Percentiles rank a stretch among this genome's conserved stretches.
Evolutionary conservation across 2,888 invertebrate genomes (phyloP).

Genomic region (Pilophorus perplexus): DNA sequence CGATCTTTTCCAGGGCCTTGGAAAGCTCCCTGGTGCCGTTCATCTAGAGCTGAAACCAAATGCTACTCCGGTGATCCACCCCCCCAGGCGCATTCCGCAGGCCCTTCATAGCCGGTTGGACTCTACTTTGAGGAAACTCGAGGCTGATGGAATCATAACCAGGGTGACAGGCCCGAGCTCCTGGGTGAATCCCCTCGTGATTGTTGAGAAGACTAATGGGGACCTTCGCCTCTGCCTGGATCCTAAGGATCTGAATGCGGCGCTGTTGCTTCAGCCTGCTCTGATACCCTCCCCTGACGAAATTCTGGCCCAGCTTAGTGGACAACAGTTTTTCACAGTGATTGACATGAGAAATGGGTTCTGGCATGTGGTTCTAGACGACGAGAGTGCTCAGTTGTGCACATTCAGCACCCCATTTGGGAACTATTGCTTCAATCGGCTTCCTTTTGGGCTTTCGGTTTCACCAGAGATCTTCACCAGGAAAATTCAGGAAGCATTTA

Average conservation of each 20-base stretch:
- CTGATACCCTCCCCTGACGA: slow-evolving; percentile 46
- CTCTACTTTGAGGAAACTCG: slow-evolving; percentile 43
- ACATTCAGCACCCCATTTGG: slow-evolving; percentile 48
- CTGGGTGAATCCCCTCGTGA: slow-evolving; percentile 47
- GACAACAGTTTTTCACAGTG: slow-evolving; percentile 43
- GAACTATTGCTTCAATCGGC: slow-evolving; percentile 35
- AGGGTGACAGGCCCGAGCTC: slow-evolving; percentile 46
- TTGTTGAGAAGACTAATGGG: slow-evolving; percentile 45
- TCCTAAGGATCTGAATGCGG: slow-evolving; percentile 46
- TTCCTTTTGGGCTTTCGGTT: slow-evolving; percentile 46
- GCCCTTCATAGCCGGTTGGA: slow-evolving; percentile 41
- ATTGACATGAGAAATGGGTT: slow-evolving; percentile 45
- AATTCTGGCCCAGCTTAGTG: slow-evolving; percentile 35
- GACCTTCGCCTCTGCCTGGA: slow-evolving; percentile 47
- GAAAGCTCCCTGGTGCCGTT: slow-evolving; percentile 32
- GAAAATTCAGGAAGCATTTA: background rate
- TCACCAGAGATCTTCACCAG: slow-evolving; percentile 45
- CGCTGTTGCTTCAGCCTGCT: slow-evolving; percentile 43
- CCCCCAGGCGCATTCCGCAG: slow-evolving; percentile 47
- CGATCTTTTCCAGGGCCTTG: slow-evolving; percentile 40
- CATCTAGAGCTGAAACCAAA: slow-evolving; percentile 21
- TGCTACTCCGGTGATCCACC: slow-evolving; percentile 37
- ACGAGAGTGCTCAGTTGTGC: slow-evolving; percentile 44
- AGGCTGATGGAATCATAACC: slow-evolving; percentile 41
- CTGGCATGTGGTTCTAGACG: slow-evolving; percentile 45